Conservation (phyloP, 2,113 vertebrate genomes). For the Laticauda colubrina region DNA sequence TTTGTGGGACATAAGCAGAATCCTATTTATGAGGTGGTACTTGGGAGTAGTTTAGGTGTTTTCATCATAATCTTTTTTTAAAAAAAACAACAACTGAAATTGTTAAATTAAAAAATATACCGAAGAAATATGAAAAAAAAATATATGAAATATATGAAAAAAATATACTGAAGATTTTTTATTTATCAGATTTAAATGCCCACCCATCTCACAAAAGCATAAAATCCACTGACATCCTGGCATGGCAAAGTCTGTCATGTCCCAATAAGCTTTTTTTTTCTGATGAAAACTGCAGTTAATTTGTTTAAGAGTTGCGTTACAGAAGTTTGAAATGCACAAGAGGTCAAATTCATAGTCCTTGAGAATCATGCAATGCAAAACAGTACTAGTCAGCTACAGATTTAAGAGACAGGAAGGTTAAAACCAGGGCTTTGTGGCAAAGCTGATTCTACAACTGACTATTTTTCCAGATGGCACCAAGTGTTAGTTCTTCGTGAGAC, state of each 20-base stretch:
- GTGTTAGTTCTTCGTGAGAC: neutral
- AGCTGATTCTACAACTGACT: neutral
- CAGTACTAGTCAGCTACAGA: neutral
- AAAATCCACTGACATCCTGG: neutral
- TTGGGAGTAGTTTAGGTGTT: slow-evolving; percentile 54
- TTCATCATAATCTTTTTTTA: slow-evolving; percentile 33
- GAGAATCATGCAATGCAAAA: neutral
- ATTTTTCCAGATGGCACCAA: neutral
- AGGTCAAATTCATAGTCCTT: neutral
- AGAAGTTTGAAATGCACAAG: neutral
- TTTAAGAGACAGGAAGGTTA: neutral
- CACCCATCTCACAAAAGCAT: neutral
- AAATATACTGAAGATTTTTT: neutral
- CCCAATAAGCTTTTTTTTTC: slow-evolving; percentile 16
- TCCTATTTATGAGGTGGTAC: slow-evolving; percentile 40
- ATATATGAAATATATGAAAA: too few relatives aligned
- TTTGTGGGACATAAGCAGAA: slow-evolving; percentile 50
- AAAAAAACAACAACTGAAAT: slow-evolving; percentile 30
- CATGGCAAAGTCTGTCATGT: neutral
- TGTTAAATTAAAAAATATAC: neutral
- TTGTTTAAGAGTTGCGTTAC: neutral
- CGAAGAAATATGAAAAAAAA: too few relatives aligned
- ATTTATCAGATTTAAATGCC: neutral
- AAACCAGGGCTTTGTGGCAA: neutral
- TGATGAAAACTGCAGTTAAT: neutral